These are phyloP conservation scores for Thymallus thymallus DNA, from an alignment of 2,113 vertebrate species.

Conservation along the genomic window DNA sequence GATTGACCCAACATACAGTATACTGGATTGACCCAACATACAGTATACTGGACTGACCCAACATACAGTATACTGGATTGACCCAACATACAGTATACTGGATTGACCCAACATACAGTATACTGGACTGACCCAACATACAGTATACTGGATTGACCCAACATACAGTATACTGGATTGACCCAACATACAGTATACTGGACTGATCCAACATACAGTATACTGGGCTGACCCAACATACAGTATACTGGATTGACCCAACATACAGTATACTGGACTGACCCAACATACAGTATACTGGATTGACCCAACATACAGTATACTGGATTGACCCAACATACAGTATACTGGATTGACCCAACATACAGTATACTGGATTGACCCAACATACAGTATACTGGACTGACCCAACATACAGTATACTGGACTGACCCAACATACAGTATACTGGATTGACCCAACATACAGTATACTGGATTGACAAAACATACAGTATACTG, in stretches of 20 bases:
- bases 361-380: constrained; percentile 29
- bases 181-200: constrained; percentile 39
- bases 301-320: constrained; percentile 44
- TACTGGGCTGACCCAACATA: constrained; percentile 45
- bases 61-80: constrained; percentile 29
- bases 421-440: constrained; percentile 45
- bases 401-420: constrained; percentile 44
- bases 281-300: constrained; percentile 39
- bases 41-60: constrained; percentile 43
- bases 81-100: constrained; percentile 39
- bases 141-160: constrained; percentile 43
- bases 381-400: constrained; percentile 39
- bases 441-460: constrained; percentile 43
- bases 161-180: constrained; percentile 29
- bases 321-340: constrained; percentile 45
- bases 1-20: constrained; percentile 44
- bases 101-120: constrained; percentile 44
- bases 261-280: constrained; percentile 29
- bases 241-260: constrained; percentile 43
- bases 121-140: constrained; percentile 45
- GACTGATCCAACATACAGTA: constrained; percentile 43
- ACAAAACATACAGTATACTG: constrained; percentile 38
- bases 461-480: constrained; percentile 29
- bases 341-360: constrained; percentile 43
- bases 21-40: constrained; percentile 45